These are phyloP conservation scores for Phyllotreta striolata DNA, from an alignment of 2,888 invertebrate genomes.

Conservation along the genomic window DNA sequence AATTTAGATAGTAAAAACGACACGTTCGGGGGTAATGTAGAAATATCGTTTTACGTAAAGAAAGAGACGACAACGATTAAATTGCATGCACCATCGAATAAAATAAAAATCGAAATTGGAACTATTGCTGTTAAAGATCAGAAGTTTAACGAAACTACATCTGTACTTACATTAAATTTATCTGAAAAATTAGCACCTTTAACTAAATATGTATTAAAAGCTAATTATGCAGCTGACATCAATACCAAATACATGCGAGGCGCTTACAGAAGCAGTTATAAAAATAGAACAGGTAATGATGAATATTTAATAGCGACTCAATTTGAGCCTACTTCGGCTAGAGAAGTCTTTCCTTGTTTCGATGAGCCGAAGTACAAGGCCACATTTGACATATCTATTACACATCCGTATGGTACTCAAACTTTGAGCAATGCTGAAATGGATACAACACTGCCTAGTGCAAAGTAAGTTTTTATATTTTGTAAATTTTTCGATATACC, in stretches of 20 bases:
- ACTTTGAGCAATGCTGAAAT: constrained; percentile 44
- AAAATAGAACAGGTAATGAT: constrained; percentile 44
- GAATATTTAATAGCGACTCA: constrained; percentile 69
- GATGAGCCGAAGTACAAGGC: constrained; percentile 69
- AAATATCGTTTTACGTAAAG: constrained; percentile 27
- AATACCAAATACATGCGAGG: constrained; percentile 59
- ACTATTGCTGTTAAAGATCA: neutral
- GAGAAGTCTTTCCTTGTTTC: constrained; percentile 80
- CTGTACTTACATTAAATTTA: constrained; percentile 38
- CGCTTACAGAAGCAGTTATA: constrained; percentile 64
- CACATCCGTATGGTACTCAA: constrained; percentile 47
- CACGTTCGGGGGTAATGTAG: constrained; percentile 27
- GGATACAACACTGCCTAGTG: neutral
- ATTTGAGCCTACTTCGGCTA: constrained; percentile 73
- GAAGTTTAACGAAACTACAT: constrained; percentile 35
- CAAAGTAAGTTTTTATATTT: constrained; percentile 32
- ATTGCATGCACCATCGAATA: constrained; percentile 27
- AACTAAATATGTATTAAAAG: constrained; percentile 31
- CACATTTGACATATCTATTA: constrained; percentile 60
- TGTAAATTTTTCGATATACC: constrained; percentile 3
- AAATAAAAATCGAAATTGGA: neutral
- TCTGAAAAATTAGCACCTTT: neutral
- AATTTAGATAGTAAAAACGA: constrained; percentile 32
- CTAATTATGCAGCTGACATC: constrained; percentile 47
- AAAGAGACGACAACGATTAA: constrained; percentile 5